phyloP scores from a whole-genome alignment of 1,140 invertebrate genomes.

The Oreohelix idahoensis region DNA sequence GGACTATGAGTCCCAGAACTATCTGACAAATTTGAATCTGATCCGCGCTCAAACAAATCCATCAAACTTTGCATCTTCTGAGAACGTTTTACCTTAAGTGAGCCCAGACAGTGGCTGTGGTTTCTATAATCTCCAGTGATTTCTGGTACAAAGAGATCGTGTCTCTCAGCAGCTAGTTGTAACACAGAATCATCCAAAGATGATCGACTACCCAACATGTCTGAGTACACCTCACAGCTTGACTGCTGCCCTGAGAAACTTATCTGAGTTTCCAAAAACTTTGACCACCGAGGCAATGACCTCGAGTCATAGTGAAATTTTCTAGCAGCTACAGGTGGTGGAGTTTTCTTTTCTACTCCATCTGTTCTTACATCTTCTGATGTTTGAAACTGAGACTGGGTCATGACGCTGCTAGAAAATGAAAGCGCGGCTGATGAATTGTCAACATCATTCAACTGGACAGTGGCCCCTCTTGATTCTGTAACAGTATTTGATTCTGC shows the following conservation, averaged over 20 bases:
- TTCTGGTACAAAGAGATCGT: conserved; percentile 53
- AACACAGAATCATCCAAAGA: conserved; percentile 63
- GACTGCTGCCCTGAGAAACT: conserved; percentile 8
- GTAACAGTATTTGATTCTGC: conserved; percentile 33
- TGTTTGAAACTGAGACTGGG: conserved; percentile 4
- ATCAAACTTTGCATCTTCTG: conserved; percentile 63
- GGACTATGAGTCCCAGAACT: conserved; percentile 41
- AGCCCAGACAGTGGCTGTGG: conserved; percentile 52
- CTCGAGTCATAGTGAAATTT: conserved; percentile 27
- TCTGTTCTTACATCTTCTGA: conserved; percentile 33
- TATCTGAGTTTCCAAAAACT: conserved; percentile 2
- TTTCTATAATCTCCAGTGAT: conserved; percentile 41
- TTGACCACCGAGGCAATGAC: conserved; percentile 10
- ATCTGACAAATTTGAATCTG: conserved; percentile 41
- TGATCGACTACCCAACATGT: conserved; percentile 53
- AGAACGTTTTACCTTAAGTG: conserved; percentile 56
- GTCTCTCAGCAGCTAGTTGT: conserved; percentile 56
- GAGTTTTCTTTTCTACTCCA: conserved; percentile 31
- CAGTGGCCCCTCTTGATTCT: not conserved
- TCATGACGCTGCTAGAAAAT: not conserved
- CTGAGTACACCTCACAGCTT: conserved; percentile 27
- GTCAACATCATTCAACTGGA: not conserved
- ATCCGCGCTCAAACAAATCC: conserved; percentile 62
- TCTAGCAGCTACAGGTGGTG: conserved; percentile 10
- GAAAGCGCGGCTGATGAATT: not conserved